Percentiles rank a stretch among this genome's conserved stretches.
Conservation (phyloP, 1,140 invertebrate species). For the Scaptodrosophila lebanonensis region DNA sequence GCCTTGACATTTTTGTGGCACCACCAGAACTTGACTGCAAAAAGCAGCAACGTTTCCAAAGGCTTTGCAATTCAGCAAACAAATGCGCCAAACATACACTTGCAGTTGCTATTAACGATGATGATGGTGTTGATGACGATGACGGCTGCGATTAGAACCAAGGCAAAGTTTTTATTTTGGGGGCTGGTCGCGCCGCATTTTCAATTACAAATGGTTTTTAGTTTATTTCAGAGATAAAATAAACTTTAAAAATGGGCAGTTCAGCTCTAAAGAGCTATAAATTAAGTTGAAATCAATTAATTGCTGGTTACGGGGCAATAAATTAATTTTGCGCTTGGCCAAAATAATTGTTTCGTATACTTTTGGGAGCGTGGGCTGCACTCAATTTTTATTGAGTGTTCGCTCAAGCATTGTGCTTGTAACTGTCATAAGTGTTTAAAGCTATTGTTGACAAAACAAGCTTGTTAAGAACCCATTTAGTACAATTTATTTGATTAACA, state of each 20-base stretch:
- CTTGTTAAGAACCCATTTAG: conserved; percentile 2
- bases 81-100: conserved; percentile 1
- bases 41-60: too few relatives aligned
- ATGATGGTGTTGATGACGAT: too few relatives aligned
- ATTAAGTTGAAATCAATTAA: conserved; percentile 11
- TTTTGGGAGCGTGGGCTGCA: conserved; percentile 2
- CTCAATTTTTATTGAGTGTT: too few relatives aligned
- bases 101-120: too few relatives aligned
- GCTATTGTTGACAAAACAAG: too few relatives aligned
- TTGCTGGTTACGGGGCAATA: conserved; percentile 7
- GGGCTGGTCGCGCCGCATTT: conserved; percentile 1
- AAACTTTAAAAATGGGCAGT: conserved; percentile 12
- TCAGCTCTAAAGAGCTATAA: conserved; percentile 10
- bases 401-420: too few relatives aligned
- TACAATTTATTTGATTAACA: too few relatives aligned
- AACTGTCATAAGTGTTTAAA: too few relatives aligned
- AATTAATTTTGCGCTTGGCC: conserved; percentile 8
- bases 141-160: conserved; percentile 1
- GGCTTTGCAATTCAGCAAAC: too few relatives aligned
- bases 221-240: conserved; percentile 4
- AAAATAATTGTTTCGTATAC: background rate
- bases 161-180: background rate
- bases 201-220: conserved; percentile 5
- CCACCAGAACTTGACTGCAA: background rate
- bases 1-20: conserved; percentile 21